Conservation (phyloP, 2,888 invertebrate genomes). For the Leptinotarsa haldemani region DNA sequence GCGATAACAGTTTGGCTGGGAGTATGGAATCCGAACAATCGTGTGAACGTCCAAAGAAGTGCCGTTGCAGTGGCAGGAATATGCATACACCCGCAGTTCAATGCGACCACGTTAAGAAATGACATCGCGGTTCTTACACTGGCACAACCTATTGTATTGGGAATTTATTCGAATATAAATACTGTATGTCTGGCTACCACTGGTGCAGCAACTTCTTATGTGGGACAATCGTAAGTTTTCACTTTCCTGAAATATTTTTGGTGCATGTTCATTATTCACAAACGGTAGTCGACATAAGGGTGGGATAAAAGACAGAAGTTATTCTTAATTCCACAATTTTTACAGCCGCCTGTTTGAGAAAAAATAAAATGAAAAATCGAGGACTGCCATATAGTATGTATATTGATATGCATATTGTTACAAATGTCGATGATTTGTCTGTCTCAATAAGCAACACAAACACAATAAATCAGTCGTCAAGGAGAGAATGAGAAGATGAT, state of each 20-base stretch:
- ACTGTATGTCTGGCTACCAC: constrained; percentile 29
- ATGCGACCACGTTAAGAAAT: constrained; percentile 78
- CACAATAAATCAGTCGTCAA: too few relatives aligned
- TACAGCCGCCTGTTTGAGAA: too few relatives aligned
- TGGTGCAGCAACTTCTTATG: constrained; percentile 28
- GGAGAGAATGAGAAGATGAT: too few relatives aligned
- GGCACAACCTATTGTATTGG: constrained; percentile 69
- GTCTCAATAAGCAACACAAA: too few relatives aligned
- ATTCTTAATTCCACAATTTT: too few relatives aligned
- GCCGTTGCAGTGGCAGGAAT: constrained; percentile 54
- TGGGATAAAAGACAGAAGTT: too few relatives aligned
- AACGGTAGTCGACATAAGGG: too few relatives aligned
- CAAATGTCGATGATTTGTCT: too few relatives aligned
- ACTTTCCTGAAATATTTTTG: background rate
- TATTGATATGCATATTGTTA: too few relatives aligned
- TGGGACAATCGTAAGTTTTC: constrained; percentile 33
- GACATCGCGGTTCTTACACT: constrained; percentile 85
- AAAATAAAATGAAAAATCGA: too few relatives aligned
- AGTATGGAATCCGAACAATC: constrained; percentile 51
- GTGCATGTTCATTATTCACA: background rate
- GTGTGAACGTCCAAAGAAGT: constrained; percentile 46
- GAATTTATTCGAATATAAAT: constrained; percentile 68
- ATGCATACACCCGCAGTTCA: constrained; percentile 73
- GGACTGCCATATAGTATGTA: too few relatives aligned
- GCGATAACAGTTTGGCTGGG: constrained; percentile 54